Percentiles rank a stretch among this genome's conserved stretches.
These are phyloP conservation scores for Sericinus montela DNA, from an alignment of 2,888 invertebrate species.

Conservation along the genomic window DNA sequence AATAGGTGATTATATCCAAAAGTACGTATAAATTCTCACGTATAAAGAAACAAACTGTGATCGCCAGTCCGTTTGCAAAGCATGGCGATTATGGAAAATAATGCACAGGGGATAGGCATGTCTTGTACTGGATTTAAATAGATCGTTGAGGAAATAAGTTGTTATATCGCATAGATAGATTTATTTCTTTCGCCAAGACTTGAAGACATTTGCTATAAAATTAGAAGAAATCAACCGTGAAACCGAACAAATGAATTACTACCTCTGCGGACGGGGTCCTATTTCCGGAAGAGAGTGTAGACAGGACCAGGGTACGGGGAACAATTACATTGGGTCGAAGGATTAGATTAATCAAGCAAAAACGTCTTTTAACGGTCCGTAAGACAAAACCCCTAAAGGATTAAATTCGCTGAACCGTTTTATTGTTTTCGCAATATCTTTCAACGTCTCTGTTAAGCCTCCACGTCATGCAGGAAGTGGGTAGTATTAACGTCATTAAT, in stretches of 20 bases:
- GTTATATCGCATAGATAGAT: no score
- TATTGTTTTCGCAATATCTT: constrained; percentile 58
- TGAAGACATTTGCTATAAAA: not conserved
- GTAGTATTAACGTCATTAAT: not conserved
- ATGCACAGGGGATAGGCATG: no score
- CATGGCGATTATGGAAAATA: no score
- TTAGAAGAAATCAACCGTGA: constrained; percentile 6
- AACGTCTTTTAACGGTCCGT: constrained; percentile 49
- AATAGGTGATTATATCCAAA: no score
- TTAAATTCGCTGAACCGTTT: constrained; percentile 57
- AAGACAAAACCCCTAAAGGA: constrained; percentile 52
- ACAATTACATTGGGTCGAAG: constrained; percentile 49
- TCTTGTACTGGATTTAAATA: no score
- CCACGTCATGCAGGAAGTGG: constrained; percentile 3
- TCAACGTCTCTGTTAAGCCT: constrained; percentile 20
- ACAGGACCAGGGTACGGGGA: constrained; percentile 31
- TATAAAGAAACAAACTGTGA: no score
- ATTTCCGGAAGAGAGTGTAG: constrained; percentile 9
- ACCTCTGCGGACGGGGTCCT: not conserved
- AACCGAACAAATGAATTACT: constrained; percentile 7
- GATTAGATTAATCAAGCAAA: constrained; percentile 64
- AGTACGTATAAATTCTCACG: no score
- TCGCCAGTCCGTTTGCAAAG: no score
- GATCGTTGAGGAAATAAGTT: no score
- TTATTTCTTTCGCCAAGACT: no score